Percentiles rank a stretch among this genome's conserved stretches.
These are phyloP conservation scores for Corticium candelabrum DNA, from an alignment of 37 sponge, comb jelly and placozoan genomes.

Conservation along the genomic window DNA sequence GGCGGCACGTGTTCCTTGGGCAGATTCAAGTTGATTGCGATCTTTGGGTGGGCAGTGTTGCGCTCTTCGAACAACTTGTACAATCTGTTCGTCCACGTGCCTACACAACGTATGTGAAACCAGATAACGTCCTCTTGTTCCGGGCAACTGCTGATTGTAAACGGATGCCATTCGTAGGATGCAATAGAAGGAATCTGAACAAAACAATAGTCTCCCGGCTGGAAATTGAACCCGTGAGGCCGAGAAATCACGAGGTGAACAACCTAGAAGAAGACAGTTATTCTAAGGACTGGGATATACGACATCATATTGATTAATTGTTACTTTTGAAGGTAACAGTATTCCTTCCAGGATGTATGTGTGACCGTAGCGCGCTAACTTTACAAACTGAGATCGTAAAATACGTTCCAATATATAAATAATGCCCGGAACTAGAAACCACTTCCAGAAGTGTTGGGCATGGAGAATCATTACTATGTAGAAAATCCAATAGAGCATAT, in stretches of 20 bases:
- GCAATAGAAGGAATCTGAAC: conserved; percentile 71
- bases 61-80: conserved; percentile 54
- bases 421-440: conserved; percentile 58
- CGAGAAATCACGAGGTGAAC: conserved; percentile 54
- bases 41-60: conserved; percentile 13
- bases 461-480: conserved; percentile 70
- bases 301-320: no score
- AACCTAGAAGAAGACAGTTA: conserved; percentile 25
- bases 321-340: conserved; percentile 70
- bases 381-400: conserved; percentile 51
- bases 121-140: conserved; percentile 62
- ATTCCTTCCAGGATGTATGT: conserved; percentile 53
- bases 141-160: conserved; percentile 72
- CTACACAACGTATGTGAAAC: conserved; percentile 70
- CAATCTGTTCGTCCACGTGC: conserved; percentile 80
- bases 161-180: conserved; percentile 84
- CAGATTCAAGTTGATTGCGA: conserved; percentile 26
- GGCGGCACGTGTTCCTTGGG: conserved; percentile 23
- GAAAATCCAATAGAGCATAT: conserved; percentile 51
- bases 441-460: conserved; percentile 60
- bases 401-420: conserved; percentile 61
- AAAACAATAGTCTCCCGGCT: conserved; percentile 79
- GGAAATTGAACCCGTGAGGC: conserved; percentile 50
- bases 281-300: background rate
- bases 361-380: conserved; percentile 50